Base-by-base conservation (phyloP, 2,888 invertebrate species). In the Catocala nupta region DNA sequence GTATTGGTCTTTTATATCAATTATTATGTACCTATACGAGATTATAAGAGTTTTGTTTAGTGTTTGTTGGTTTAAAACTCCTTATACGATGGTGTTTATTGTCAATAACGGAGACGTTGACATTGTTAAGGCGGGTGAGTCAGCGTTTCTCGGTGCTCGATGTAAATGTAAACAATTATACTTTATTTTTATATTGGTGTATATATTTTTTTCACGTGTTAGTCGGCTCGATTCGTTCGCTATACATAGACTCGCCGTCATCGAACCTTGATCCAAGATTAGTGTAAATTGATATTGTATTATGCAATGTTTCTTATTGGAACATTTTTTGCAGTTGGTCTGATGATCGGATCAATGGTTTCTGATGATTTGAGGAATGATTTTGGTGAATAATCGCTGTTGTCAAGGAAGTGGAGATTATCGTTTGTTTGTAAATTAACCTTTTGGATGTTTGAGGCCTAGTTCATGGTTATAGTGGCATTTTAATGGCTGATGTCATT, bases 91-190 rank as follows among this genome's bases (percentile, higher is more conserved):
- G 67, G 71, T 70, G 70, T 45, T 72, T 74, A 74, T 77, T 63
- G 68, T 68, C 73, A 68, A 77, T 77, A 68, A 74, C 58, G 53
- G 43, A 75, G 71, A 59, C 68, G 71, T 77, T 77, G 70, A 77
- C 71, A 71, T 80, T 75, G 73, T 80, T 80, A 79, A 69, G 55
- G 56, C 42, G 55, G 36, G 55, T 80, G 80, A 79, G 44, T 80
- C 80, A 78, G 78, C 79, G 55, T 47, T 63, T 70, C 49, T 60
- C 52, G 57, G 52, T 64, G 63, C 65, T 65, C 55, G 51, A 59
- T 62, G 65, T 63, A 58, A 73, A 70, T 55, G 64, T 71, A 73
- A 78, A 77, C 73, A 77, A 68, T 69, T 71, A 63, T 65, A 61
- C 59, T 68, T 70, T 72, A 64, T 71, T 77, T 71, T 71, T 70